Evolutionary conservation across 1,140 invertebrate species (phyloP).

Genomic region (Bilobella aurantiaca): DNA sequence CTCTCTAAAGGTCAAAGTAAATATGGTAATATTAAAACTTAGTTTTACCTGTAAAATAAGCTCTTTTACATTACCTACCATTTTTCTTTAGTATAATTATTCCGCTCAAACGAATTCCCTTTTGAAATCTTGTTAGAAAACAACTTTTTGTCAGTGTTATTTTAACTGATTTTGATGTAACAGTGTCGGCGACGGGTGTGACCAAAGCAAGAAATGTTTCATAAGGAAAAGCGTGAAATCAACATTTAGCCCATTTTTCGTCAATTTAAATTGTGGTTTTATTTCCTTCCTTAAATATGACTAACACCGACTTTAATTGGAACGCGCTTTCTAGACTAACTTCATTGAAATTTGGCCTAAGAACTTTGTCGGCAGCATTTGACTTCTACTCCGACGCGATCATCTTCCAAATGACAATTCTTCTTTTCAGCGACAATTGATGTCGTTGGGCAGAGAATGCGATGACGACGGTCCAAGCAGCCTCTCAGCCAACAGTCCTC

Average conservation of each 20-base stretch:
- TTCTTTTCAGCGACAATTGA: background rate
- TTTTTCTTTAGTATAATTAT: background rate
- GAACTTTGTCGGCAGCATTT: background rate
- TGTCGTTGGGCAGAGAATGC: background rate
- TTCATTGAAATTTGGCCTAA: background rate
- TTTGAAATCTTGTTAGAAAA: too few species aligned
- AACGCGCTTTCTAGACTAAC: background rate
- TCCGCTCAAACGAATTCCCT: too few species aligned
- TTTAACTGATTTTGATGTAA: too few species aligned
- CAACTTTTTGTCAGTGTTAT: too few species aligned
- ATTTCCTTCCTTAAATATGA: background rate
- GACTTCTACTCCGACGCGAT: background rate
- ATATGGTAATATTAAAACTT: background rate
- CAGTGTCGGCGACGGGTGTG: too few species aligned
- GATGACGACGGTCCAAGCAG: background rate
- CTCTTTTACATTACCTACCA: background rate
- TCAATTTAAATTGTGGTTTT: too few species aligned
- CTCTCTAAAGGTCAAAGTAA: conserved; percentile 46
- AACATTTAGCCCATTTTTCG: too few species aligned
- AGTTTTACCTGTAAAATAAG: background rate
- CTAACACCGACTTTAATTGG: too few species aligned
- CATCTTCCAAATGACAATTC: background rate
- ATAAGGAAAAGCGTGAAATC: too few species aligned
- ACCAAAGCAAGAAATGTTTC: too few species aligned
- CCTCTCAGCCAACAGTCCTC: background rate